These are phyloP conservation scores for Orthosia incerta DNA, from an alignment of 2,888 invertebrate species.

Conservation along the genomic window DNA sequence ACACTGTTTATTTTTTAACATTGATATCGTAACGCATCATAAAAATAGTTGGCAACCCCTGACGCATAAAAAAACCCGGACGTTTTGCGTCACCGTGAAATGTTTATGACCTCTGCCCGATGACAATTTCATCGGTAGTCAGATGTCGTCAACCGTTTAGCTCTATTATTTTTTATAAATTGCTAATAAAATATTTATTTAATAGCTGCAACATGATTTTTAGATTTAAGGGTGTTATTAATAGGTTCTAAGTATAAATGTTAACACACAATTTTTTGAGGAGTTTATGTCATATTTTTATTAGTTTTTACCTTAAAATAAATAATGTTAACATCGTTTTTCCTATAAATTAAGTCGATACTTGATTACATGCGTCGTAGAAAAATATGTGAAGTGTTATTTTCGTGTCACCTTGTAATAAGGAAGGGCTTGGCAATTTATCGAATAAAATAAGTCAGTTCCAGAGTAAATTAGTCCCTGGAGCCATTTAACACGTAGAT, in stretches of 20 bases:
- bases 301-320: slow-evolving; percentile 14
- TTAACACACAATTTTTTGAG: slow-evolving; percentile 24
- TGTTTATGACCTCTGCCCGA: slow-evolving; percentile 66
- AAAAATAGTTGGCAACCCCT: slow-evolving; percentile 83
- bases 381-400: slow-evolving; percentile 4
- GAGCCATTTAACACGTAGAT: slow-evolving; percentile 34
- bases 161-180: slow-evolving; percentile 58
- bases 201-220: slow-evolving; percentile 55
- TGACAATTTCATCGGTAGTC: slow-evolving; percentile 66
- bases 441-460: slow-evolving; percentile 16
- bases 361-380: not conserved
- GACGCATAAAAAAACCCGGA: slow-evolving; percentile 54
- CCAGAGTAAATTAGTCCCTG: slow-evolving; percentile 13
- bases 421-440: slow-evolving; percentile 14
- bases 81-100: slow-evolving; percentile 62
- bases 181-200: slow-evolving; percentile 57
- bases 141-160: slow-evolving; percentile 66
- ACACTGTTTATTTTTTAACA: slow-evolving; percentile 75
- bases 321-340: not conserved
- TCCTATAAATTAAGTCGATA: not conserved
- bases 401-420: slow-evolving; percentile 24
- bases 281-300: slow-evolving; percentile 34
- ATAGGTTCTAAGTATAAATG: slow-evolving; percentile 42
- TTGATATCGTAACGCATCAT: slow-evolving; percentile 75
- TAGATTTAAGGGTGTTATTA: slow-evolving; percentile 53